Conservation (phyloP, 2,113 vertebrate species). For the Phalacrocorax carbo region DNA sequence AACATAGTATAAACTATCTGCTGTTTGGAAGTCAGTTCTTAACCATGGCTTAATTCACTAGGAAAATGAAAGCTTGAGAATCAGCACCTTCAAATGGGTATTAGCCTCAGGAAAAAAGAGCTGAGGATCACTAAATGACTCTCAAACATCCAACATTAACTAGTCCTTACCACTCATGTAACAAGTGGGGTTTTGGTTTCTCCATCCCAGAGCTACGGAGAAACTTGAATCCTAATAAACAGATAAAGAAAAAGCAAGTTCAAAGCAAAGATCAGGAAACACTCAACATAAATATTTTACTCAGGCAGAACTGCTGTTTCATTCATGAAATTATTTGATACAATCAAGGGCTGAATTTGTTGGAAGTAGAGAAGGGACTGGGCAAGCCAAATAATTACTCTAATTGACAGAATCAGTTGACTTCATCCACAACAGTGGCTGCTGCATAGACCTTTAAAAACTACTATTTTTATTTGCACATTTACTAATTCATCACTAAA, state of each 20-base stretch:
- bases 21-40: not conserved
- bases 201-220: not conserved
- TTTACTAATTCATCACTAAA: not conserved
- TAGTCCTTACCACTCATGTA: not conserved
- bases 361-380: constrained; percentile 11
- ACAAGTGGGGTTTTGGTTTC: not conserved
- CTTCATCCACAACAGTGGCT: not conserved
- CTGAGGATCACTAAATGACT: not conserved
- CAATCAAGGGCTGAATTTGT: constrained; percentile 55
- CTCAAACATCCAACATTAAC: not conserved
- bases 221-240: not conserved
- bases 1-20: not conserved
- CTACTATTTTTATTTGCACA: not conserved
- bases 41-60: not conserved
- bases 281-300: constrained; percentile 44
- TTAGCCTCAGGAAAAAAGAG: not conserved
- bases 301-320: constrained; percentile 46
- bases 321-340: constrained; percentile 74
- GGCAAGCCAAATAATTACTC: constrained; percentile 5
- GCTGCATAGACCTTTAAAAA: not conserved
- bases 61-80: not conserved
- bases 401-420: not conserved
- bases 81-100: not conserved
- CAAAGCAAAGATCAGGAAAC: constrained; percentile 58
- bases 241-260: not conserved